A percentile compares a stretch with the other conserved stretches of the same genome.
Evolutionary conservation across 2,113 vertebrate genomes (phyloP).

Genomic region (Rostratula benghalensis): DNA sequence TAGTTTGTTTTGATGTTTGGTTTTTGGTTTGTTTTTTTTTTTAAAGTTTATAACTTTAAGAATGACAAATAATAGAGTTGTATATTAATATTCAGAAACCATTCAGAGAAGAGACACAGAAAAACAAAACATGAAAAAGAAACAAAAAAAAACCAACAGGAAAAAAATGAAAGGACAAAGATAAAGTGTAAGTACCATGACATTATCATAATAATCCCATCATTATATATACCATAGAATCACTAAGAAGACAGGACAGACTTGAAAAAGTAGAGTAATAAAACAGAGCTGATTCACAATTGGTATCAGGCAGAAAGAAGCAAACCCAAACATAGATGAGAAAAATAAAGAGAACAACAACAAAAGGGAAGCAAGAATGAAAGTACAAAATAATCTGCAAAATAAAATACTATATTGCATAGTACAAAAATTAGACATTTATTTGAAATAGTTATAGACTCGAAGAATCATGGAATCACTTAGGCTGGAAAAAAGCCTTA

Average conservation of each 20-base stretch:
- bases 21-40: too few relatives aligned
- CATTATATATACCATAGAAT: not conserved
- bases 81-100: not conserved
- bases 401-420: not conserved
- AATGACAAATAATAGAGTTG: not conserved
- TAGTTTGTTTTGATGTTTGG: too few relatives aligned
- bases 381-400: not conserved
- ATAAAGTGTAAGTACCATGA: not conserved
- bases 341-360: not conserved
- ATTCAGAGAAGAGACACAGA: not conserved
- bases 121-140: not conserved
- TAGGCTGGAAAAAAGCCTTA: not conserved
- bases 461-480: not conserved
- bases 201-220: slow-evolving; percentile 36
- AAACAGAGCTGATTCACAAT: not conserved
- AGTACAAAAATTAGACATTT: not conserved
- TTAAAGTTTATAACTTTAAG: not conserved
- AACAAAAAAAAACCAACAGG: not conserved
- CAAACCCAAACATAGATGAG: not conserved
- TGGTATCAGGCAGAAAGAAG: not conserved
- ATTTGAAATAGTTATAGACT: not conserved
- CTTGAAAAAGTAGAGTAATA: not conserved
- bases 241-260: not conserved
- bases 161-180: not conserved
- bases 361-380: not conserved